Evolutionary conservation across 2,113 vertebrate genomes (phyloP).

Genomic region (Caracal caracal): DNA sequence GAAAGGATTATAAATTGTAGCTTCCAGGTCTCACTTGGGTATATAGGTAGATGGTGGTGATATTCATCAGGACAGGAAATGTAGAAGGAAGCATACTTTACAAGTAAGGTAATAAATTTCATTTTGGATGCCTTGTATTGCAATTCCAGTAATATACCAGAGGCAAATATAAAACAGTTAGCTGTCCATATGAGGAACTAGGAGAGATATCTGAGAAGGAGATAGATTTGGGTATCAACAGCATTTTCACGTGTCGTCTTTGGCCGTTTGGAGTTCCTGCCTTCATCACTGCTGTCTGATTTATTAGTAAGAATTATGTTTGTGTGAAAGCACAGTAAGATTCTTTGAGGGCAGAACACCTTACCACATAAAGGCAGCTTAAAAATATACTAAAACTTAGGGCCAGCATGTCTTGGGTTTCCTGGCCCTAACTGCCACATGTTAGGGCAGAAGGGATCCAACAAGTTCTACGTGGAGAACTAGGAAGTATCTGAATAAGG

Average conservation of each 20-base stretch:
- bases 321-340: background rate
- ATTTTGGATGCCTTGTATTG: background rate
- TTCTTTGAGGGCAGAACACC: background rate
- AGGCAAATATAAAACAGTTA: conserved; percentile 19
- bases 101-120: background rate
- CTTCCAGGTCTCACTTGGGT: background rate
- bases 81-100: background rate
- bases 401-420: background rate
- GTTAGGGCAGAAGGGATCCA: background rate
- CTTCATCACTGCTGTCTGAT: background rate
- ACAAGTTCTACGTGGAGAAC: background rate
- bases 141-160: background rate
- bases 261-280: background rate
- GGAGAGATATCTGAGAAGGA: background rate
- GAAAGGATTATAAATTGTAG: background rate
- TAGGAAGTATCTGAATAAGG: background rate
- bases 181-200: background rate
- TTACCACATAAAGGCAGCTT: conserved; percentile 3
- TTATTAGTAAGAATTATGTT: background rate
- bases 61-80: background rate
- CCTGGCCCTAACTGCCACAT: background rate
- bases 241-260: background rate
- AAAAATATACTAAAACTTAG: background rate
- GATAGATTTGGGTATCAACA: background rate
- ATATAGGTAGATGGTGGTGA: background rate